Conservation (phyloP, 2,797 vertebrate species). For the Pantherophis alleghaniensis region DNA sequence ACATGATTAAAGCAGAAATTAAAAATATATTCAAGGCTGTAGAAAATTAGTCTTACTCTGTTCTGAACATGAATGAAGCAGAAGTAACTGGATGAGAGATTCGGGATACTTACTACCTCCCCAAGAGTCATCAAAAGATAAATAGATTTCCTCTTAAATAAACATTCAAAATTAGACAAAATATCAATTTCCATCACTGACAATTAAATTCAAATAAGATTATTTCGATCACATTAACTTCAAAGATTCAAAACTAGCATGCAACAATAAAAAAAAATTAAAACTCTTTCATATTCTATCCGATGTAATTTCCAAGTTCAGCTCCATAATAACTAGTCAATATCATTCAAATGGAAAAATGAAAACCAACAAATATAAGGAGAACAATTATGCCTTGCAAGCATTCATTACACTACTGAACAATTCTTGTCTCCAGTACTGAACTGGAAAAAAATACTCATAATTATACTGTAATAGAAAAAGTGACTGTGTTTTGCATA, state of each 20-base stretch:
- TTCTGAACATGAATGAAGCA: conserved; percentile 3
- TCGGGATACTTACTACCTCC: neutral
- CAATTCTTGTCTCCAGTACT: neutral
- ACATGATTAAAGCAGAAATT: neutral
- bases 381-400: neutral
- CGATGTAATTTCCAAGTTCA: neutral
- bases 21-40: neutral
- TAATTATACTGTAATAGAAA: neutral
- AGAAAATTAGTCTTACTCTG: conserved; percentile 19
- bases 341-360: conserved; percentile 22
- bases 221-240: conserved; percentile 6
- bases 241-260: neutral
- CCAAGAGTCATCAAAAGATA: neutral
- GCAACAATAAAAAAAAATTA: neutral
- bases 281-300: neutral
- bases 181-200: conserved; percentile 14
- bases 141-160: neutral
- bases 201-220: conserved; percentile 41
- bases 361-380: neutral
- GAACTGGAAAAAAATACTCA: neutral
- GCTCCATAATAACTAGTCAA: neutral
- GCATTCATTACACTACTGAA: conserved; percentile 3
- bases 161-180: conserved; percentile 16
- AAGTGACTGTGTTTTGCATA: neutral
- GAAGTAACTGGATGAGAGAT: neutral